Conservation (phyloP, 2,888 invertebrate genomes). For the Cinara cedri region DNA sequence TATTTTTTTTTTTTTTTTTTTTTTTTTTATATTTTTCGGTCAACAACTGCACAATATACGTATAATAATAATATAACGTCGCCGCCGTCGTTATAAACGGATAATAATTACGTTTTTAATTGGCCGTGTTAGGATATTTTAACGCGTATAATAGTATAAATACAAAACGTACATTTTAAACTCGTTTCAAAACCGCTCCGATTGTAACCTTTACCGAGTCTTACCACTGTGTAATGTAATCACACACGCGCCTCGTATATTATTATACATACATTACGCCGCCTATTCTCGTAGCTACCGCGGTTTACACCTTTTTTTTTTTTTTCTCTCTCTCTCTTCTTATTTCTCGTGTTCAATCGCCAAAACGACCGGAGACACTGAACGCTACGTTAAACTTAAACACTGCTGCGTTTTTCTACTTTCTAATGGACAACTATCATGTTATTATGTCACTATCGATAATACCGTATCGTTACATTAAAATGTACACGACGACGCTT, state of each 20-base stretch:
- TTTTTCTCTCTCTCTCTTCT: background rate
- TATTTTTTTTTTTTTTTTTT: background rate
- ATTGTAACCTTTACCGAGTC: slow-evolving; percentile 36
- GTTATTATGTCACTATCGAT: no score
- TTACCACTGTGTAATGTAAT: slow-evolving; percentile 47
- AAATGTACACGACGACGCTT: no score
- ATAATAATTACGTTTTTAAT: slow-evolving; percentile 52
- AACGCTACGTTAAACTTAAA: no score
- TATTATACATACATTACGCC: background rate
- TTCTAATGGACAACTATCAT: no score
- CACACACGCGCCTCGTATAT: slow-evolving; percentile 6
- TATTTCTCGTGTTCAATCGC: background rate
- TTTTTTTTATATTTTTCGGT: background rate
- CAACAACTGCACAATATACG: background rate
- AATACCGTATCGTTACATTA: no score
- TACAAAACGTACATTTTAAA: slow-evolving; percentile 26
- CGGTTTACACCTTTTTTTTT: background rate
- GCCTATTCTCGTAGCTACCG: background rate
- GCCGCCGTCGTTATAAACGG: slow-evolving; percentile 45
- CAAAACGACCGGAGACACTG: background rate
- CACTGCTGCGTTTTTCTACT: no score
- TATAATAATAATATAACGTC: slow-evolving; percentile 10
- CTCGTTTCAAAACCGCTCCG: slow-evolving; percentile 25
- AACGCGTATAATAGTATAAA: slow-evolving; percentile 4
- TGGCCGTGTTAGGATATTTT: slow-evolving; percentile 42